Base-by-base conservation (phyloP, 1,140 invertebrate genomes). In the Aphidius ervi region DNA sequence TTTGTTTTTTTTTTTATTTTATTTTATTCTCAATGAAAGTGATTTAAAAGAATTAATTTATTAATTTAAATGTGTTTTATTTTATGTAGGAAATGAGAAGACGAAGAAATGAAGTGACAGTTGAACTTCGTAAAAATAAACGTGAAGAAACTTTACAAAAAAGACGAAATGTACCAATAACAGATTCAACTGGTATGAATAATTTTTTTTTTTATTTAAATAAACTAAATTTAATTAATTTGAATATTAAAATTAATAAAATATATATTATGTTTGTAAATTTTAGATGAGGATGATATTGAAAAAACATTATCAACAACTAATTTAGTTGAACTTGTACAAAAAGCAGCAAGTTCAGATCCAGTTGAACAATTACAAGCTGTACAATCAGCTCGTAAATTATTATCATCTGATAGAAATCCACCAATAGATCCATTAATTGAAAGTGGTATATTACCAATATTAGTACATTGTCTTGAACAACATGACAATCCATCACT, bases 381-480 rank as follows among this genome's bases (percentile, higher is more conserved):
- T 53, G 91, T 95, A 5, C 92, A 94, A 75, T 87, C 92, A 42
- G 92, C 92, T 55, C 83, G 97, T 62, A 99, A 98, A 81, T 82
- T 99, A 57, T 82, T 99, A 5, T 99, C 96, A 4, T 95, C 93
- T 47, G 96, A 99, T 80, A 88, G 93, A 67, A 99, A 98, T 84
- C 97, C 97, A 67, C 97, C 97, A n/a, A 99, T 99, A 71, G 94
- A 99, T 85, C 89, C 91, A 61, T 83, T 99, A 55, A 98, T 99
- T 67, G 81, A 87, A 37, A 92, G 92, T 78, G 94, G 93, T 53
- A 95, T 99, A 74, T 84, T 99, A 63, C 96, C 96, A 53, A 89
- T 95, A 70, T 85, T 99, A 67, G 95, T 99, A 46, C 82, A 86
- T 64, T 99, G 95, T 81, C 83, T 99, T 47, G 86, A 90, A 67